phyloP scores from a whole-genome alignment of 2,888 invertebrate species.

The Eupithecia exiguata region DNA sequence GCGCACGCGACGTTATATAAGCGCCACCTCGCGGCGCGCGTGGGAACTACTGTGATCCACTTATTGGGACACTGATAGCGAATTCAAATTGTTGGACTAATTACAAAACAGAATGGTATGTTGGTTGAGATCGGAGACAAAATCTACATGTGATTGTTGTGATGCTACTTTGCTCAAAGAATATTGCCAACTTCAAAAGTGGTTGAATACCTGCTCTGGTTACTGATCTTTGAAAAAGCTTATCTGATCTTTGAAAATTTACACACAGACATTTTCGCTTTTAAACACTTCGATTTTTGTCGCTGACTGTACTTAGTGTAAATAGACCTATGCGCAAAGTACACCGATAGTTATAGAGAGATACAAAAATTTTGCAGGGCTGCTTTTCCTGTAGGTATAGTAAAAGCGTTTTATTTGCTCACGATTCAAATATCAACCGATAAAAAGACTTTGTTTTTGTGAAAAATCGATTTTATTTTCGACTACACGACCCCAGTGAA shows the following conservation, averaged over 20 bases:
- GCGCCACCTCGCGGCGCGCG: constrained; percentile 30
- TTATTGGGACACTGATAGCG: constrained; percentile 40
- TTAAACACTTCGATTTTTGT: background rate
- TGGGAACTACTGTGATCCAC: constrained; percentile 39
- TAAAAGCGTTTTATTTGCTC: no score
- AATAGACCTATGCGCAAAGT: background rate
- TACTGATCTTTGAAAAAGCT: background rate
- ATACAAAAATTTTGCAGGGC: no score
- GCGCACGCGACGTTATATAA: constrained; percentile 41
- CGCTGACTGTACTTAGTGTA: background rate
- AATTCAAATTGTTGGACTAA: constrained; percentile 39
- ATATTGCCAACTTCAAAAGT: background rate
- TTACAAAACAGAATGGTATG: constrained; percentile 33
- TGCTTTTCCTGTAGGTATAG: no score
- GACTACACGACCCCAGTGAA: no score
- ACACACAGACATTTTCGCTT: background rate
- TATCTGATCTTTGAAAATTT: no score
- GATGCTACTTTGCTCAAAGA: background rate
- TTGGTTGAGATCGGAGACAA: background rate
- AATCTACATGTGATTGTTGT: background rate
- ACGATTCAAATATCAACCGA: no score
- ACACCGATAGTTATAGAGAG: no score
- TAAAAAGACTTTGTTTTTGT: no score
- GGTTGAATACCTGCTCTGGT: background rate
- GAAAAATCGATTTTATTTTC: no score